Conservation (phyloP, 2,797 vertebrate genomes). For the Lemur catta region DNA sequence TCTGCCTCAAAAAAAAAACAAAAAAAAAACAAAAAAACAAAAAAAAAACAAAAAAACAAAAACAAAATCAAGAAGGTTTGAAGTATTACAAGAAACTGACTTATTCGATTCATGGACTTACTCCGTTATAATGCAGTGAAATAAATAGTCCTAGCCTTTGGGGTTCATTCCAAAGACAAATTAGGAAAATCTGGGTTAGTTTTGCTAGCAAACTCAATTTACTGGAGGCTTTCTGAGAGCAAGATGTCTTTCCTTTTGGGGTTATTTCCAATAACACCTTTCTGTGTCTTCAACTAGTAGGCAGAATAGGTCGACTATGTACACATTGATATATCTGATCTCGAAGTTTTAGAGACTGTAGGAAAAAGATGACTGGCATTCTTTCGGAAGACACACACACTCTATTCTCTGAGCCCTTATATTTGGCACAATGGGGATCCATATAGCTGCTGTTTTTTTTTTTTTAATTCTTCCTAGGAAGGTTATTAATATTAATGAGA, state of each 20-base stretch:
- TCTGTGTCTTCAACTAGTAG: background rate
- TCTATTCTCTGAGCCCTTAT: background rate
- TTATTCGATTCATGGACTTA: background rate
- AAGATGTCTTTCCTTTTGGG: background rate
- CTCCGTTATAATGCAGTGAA: background rate
- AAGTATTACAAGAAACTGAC: background rate
- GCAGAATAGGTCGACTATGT: background rate
- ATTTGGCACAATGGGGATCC: background rate
- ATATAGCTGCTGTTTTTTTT: background rate
- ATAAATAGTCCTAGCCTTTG: background rate
- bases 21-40: no score
- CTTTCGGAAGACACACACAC: background rate
- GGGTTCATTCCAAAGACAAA: background rate
- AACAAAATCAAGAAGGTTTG: slow-evolving; percentile 12
- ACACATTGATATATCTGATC: background rate
- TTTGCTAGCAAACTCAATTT: background rate
- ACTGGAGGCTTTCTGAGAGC: background rate
- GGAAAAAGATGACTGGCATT: background rate
- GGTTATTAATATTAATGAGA: background rate
- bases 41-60: no score
- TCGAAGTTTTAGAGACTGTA: background rate
- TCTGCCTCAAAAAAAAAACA: no score
- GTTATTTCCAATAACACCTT: background rate
- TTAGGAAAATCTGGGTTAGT: background rate
- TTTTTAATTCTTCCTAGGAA: background rate